A percentile compares a stretch with the other conserved stretches of the same genome.
phyloP scores from a whole-genome alignment of 2,797 vertebrate genomes.

The Pseudopleuronectes americanus region DNA sequence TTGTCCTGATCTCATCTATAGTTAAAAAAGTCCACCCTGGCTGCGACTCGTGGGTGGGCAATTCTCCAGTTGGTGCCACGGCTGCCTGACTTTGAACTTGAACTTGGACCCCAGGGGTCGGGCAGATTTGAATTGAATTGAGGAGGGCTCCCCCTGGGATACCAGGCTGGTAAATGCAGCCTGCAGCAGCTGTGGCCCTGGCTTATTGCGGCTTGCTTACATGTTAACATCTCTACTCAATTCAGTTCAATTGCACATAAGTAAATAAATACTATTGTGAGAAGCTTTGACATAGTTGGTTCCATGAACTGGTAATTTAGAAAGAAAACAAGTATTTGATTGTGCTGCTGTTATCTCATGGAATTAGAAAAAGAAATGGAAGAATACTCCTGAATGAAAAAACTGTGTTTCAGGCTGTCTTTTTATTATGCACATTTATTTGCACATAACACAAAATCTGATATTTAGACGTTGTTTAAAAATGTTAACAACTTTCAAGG shows the following conservation, averaged over 20 bases:
- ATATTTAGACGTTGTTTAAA: too few relatives aligned
- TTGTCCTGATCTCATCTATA: slow-evolving; percentile 67
- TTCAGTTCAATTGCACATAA: neutral
- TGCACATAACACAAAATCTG: neutral
- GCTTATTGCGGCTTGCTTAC: slow-evolving; percentile 58
- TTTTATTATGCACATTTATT: slow-evolving; percentile 1
- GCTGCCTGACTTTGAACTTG: slow-evolving; percentile 96
- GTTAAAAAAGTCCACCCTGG: slow-evolving; percentile 58
- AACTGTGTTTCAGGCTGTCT: neutral
- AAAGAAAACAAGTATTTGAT: neutral
- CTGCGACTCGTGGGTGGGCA: slow-evolving; percentile 89
- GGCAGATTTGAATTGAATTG: slow-evolving; percentile 88
- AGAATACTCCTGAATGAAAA: neutral
- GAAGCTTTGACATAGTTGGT: slow-evolving; percentile 1
- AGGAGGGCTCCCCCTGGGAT: slow-evolving; percentile 93
- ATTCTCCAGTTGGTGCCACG: slow-evolving; percentile 88
- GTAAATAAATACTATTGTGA: slow-evolving; percentile 8
- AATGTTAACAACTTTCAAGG: too few relatives aligned
- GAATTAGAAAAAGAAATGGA: neutral
- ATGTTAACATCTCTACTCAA: slow-evolving; percentile 50
- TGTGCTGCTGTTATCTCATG: neutral
- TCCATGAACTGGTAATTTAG: neutral
- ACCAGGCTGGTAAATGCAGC: slow-evolving; percentile 90
- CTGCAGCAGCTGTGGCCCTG: slow-evolving; percentile 62
- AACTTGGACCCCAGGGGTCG: slow-evolving; percentile 86